Conservation (phyloP, 1,140 invertebrate genomes). For the Heliconius hermathena region DNA sequence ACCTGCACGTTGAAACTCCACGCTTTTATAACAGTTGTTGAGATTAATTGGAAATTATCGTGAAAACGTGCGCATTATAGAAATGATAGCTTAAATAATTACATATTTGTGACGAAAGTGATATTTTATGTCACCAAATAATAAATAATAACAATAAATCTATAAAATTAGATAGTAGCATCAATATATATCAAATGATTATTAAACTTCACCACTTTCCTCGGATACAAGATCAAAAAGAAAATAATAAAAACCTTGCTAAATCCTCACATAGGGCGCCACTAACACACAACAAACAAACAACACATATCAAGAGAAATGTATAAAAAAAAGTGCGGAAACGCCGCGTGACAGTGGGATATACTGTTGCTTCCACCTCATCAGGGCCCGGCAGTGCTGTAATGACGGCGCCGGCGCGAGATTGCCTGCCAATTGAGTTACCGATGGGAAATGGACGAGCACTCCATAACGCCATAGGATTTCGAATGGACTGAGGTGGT, state of each 20-base stretch:
- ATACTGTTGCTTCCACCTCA: slow-evolving; percentile 20
- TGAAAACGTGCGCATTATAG: neutral
- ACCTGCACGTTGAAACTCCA: neutral
- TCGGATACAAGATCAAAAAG: neutral
- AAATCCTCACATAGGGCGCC: neutral
- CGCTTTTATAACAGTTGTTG: neutral
- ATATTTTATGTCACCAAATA: too few relatives aligned
- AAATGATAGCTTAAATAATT: neutral
- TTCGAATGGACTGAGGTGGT: slow-evolving; percentile 21
- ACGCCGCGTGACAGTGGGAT: slow-evolving; percentile 15
- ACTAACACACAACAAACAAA: neutral
- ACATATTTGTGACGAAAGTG: neutral
- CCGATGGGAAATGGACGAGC: slow-evolving; percentile 36
- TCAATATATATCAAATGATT: too few relatives aligned
- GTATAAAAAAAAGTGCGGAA: slow-evolving; percentile 13
- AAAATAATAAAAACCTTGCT: neutral
- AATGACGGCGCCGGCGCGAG: slow-evolving; percentile 48
- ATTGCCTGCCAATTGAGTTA: slow-evolving; percentile 52
- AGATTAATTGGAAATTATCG: slow-evolving; percentile 15
- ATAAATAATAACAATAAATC: too few relatives aligned
- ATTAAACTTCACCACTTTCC: neutral
- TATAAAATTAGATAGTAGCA: too few relatives aligned
- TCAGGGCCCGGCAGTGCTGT: slow-evolving; percentile 33
- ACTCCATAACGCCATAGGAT: slow-evolving; percentile 21
- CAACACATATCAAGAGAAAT: neutral